phyloP scores from a whole-genome alignment of 2,113 vertebrate species.

The Nesogale talazaci region DNA sequence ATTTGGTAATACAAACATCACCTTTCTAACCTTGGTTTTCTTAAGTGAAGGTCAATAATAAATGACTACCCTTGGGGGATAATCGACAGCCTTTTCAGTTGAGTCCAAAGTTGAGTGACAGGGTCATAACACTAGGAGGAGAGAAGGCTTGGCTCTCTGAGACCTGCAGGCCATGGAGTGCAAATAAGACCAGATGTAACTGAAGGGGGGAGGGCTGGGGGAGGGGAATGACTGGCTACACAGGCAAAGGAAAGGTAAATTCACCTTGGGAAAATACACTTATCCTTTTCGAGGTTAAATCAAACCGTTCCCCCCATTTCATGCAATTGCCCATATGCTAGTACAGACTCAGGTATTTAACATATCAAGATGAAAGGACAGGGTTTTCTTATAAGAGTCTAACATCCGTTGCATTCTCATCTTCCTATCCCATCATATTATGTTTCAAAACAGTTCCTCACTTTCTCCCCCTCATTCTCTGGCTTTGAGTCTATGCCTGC shows the following conservation, averaged over 20 bases:
- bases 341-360: constrained; percentile 25
- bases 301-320: neutral
- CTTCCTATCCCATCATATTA: constrained; percentile 17
- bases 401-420: constrained; percentile 7
- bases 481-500: too few relatives aligned
- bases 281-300: constrained; percentile 56
- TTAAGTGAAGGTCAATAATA: constrained; percentile 59
- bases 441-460: constrained; percentile 18
- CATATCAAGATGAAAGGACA: neutral
- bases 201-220: neutral
- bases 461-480: neutral
- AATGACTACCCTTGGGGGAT: constrained; percentile 41
- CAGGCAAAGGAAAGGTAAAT: neutral
- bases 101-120: constrained; percentile 7
- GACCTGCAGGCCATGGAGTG: neutral
- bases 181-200: constrained; percentile 51
- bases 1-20: constrained; percentile 44
- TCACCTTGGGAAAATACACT: constrained; percentile 19
- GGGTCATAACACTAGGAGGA: constrained; percentile 3
- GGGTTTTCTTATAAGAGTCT: constrained; percentile 15
- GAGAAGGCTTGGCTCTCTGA: constrained; percentile 26
- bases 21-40: constrained; percentile 42
- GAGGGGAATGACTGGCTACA: neutral
- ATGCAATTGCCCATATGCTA: constrained; percentile 21
- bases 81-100: constrained; percentile 56